Evolutionary conservation across 2,797 vertebrate species (phyloP).

Genomic region (Numenius phaeopus): DNA sequence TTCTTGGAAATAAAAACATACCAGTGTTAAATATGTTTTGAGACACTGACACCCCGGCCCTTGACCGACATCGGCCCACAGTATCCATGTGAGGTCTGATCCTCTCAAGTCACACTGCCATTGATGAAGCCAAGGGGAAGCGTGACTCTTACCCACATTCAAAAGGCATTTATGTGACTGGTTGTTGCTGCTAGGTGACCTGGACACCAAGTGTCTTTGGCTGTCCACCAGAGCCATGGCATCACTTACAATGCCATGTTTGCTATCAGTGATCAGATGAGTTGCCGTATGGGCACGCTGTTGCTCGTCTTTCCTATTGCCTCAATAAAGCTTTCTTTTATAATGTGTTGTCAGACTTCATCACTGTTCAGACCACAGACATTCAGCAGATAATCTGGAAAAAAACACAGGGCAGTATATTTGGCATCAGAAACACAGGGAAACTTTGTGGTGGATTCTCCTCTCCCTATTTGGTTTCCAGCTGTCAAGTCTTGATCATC

Average conservation of each 20-base stretch:
- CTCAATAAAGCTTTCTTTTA: background rate
- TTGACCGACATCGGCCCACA: background rate
- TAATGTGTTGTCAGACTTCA: background rate
- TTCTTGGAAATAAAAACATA: background rate
- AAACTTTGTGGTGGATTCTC: background rate
- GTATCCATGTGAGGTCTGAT: background rate
- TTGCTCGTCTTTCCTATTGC: background rate
- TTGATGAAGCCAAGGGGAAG: background rate
- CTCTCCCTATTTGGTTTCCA: background rate
- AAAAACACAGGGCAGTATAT: background rate
- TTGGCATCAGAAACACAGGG: background rate
- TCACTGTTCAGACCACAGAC: background rate
- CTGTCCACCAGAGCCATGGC: background rate
- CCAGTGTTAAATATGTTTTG: background rate
- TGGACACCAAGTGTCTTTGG: background rate
- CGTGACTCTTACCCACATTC: fast-evolving
- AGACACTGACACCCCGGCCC: background rate
- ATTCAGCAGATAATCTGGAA: background rate
- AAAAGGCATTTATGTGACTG: background rate
- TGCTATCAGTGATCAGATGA: background rate
- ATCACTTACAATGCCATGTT: background rate
- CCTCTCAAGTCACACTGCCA: background rate
- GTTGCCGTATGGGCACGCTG: fast-evolving
- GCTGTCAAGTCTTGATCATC: background rate
- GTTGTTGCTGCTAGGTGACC: background rate